Evolutionary conservation across 2,113 vertebrate genomes (phyloP), one percentile per base, ranked within the genome.

Genomic region (Platichthys stellatus): DNA sequence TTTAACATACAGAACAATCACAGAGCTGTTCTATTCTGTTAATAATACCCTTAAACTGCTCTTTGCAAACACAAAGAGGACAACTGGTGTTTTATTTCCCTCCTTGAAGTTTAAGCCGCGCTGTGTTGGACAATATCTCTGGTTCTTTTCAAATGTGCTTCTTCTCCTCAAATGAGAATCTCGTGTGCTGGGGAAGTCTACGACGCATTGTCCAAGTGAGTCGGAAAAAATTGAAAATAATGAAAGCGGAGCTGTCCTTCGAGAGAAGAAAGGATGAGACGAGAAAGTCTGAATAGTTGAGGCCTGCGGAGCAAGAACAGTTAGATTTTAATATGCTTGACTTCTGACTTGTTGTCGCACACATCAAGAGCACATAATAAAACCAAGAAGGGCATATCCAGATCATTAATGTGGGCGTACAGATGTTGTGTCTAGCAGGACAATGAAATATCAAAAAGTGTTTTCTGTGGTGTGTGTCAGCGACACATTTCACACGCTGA

Each of bases 331-430:
- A 91, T 73, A 82, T 26, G 69, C 57, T 47, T 57, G 59, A 82
- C 81, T 77, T 86, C 72, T 81, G 80, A 90, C 76, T 71, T 78
- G 78, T 71, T 78, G 78, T 90, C 64, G 43, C 83, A 82, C 63
- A 80, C 83, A 87, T 85, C 77, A 85, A 60, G 69, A 86, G 81
- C 87, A 87, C 81, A 59, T 75, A 82, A 75, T 90, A 85, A 90
- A 89, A 74, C 61, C 31, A 75, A 72, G 59, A 82, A 80, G 53
- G 72, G 76, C 80, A 81, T 60, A 86, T 81, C 87, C 81, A 84
- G 75, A 80, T 68, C 43, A 77, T 80, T 73, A 73, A 13, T 72
- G 58, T 58, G 69, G 69, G 65, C 65, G 72, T 83, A 84, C 21
- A 38, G 35, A 20, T 62, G 63, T 78, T 63, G 47, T 20, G 18